These are phyloP conservation scores for Panagrolaimus sp. DNA, from an alignment of 1,140 invertebrate species.

Conservation along the genomic window DNA sequence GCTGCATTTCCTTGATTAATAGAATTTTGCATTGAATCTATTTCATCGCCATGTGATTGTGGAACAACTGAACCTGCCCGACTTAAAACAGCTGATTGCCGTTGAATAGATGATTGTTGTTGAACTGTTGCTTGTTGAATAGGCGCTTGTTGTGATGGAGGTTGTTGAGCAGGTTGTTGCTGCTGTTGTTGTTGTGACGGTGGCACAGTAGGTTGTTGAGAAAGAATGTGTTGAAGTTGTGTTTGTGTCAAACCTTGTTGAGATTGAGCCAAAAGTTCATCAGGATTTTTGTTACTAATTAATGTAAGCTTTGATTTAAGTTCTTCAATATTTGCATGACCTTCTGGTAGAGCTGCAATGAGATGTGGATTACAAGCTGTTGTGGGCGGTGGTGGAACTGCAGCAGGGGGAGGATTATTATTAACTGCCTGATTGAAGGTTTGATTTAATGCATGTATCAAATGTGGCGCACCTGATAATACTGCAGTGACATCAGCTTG, in stretches of 20 bases:
- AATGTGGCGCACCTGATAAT: neutral
- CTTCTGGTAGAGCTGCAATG: neutral
- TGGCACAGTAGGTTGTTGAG: too few species aligned
- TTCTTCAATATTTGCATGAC: too few species aligned
- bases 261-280: too few species aligned
- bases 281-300: too few species aligned
- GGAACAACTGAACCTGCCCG: constrained; percentile 13
- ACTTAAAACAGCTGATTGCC: neutral
- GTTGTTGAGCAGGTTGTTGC: neutral
- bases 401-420: neutral
- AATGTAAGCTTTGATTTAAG: too few species aligned
- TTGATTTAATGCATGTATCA: constrained; percentile 10
- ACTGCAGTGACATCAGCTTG: constrained; percentile 12
- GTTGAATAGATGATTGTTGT: neutral
- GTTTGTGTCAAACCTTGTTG: too few species aligned
- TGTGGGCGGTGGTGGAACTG: constrained; percentile 12
- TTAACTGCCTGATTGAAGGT: neutral
- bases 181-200: too few species aligned
- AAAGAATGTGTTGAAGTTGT: too few species aligned
- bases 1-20: too few species aligned
- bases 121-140: neutral
- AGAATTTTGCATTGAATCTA: too few species aligned
- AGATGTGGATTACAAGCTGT: constrained; percentile 18
- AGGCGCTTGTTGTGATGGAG: constrained; percentile 7
- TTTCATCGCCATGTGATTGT: neutral